Conservation (phyloP, 2,888 invertebrate genomes). For the Drosophila stalkeri region DNA sequence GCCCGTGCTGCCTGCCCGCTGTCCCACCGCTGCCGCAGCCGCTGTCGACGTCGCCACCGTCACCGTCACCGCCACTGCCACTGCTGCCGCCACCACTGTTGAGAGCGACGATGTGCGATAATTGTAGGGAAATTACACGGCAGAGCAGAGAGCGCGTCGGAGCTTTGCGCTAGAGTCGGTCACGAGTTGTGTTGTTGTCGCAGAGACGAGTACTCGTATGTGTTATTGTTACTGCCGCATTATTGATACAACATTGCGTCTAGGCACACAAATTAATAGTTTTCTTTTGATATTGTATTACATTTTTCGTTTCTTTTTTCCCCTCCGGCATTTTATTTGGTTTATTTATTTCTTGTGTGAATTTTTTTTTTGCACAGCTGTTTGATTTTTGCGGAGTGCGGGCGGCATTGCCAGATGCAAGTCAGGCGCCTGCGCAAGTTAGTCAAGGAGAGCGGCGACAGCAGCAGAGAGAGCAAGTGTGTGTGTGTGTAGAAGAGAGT, state of each 20-base stretch:
- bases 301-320: slow-evolving; percentile 3
- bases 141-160: slow-evolving; percentile 45
- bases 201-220: slow-evolving; percentile 7
- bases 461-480: slow-evolving; percentile 1
- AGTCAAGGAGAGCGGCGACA: slow-evolving; percentile 32
- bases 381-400: slow-evolving; percentile 22
- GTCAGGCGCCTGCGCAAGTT: slow-evolving; percentile 65
- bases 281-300: slow-evolving; percentile 29
- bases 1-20: slow-evolving; percentile 54
- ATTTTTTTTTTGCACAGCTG: slow-evolving; percentile 39
- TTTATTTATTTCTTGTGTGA: slow-evolving; percentile 12
- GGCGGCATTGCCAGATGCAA: slow-evolving; percentile 66
- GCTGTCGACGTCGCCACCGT: slow-evolving; percentile 22
- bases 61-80: slow-evolving; percentile 1
- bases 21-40: slow-evolving; percentile 38
- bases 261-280: slow-evolving; percentile 54
- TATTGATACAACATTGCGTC: slow-evolving; percentile 40
- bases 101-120: slow-evolving; percentile 62
- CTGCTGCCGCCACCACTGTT: slow-evolving; percentile 5
- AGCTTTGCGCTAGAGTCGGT: slow-evolving; percentile 35
- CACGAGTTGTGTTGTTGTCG: slow-evolving; percentile 25
- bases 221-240: slow-evolving; percentile 20
- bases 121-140: slow-evolving; percentile 74
- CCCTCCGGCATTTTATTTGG: slow-evolving; percentile 8
- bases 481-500: slow-evolving; percentile 1